These are phyloP conservation scores for Leucoma salicis DNA, from an alignment of 2,888 invertebrate genomes.

Conservation along the genomic window DNA sequence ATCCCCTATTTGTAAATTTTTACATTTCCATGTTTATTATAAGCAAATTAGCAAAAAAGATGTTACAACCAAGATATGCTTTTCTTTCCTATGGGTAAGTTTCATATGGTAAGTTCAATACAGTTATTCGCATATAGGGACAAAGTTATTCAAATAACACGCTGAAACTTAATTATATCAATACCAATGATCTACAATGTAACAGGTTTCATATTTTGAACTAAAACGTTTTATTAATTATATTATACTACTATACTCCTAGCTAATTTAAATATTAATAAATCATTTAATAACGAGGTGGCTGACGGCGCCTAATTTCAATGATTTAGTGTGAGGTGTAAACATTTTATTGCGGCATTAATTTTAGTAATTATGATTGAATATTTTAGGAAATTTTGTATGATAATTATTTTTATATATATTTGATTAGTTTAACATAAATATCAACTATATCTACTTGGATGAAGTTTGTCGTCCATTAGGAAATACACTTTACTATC, in stretches of 20 bases:
- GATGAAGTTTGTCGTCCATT: too few species aligned
- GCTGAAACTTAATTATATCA: neutral
- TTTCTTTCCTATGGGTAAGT: too few species aligned
- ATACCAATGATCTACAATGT: neutral
- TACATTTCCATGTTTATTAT: too few species aligned
- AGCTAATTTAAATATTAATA: slow-evolving; percentile 19
- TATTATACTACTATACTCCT: slow-evolving; percentile 14
- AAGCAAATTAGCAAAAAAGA: too few species aligned
- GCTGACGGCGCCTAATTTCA: slow-evolving; percentile 17
- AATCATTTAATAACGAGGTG: slow-evolving; percentile 24
- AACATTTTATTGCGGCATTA: slow-evolving; percentile 19
- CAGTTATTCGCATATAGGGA: too few species aligned
- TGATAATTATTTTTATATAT: slow-evolving; percentile 4
- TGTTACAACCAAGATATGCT: too few species aligned
- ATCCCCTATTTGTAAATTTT: too few species aligned
- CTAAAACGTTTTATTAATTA: slow-evolving; percentile 2
- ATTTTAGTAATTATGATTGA: slow-evolving; percentile 11
- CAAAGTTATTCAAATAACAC: too few species aligned
- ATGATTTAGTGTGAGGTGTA: slow-evolving; percentile 20
- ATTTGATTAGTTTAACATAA: neutral
- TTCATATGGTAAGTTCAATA: too few species aligned
- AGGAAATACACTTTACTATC: too few species aligned
- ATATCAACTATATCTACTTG: too few species aligned
- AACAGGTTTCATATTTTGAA: neutral
- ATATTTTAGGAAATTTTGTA: slow-evolving; percentile 4